These are phyloP conservation scores for Troides oblongomaculatus DNA, from an alignment of 2,888 invertebrate species.

Conservation along the genomic window DNA sequence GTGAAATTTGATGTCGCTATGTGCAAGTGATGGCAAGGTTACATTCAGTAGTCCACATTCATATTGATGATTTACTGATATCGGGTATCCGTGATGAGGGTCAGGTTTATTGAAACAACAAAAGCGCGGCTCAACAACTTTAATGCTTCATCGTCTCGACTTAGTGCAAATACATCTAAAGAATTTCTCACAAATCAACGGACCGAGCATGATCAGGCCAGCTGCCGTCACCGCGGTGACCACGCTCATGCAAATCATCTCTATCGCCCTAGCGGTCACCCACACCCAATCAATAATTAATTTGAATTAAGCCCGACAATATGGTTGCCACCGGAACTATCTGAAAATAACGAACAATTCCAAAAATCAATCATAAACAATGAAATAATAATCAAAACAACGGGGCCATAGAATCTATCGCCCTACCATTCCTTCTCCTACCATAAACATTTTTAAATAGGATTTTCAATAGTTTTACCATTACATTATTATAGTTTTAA, in stretches of 20 bases:
- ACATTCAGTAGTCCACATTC: too few species aligned
- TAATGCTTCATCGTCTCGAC: constrained; percentile 32
- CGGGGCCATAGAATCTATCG: too few species aligned
- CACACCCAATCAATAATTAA: neutral
- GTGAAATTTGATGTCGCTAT: too few species aligned
- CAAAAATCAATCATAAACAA: constrained; percentile 7
- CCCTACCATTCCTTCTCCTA: too few species aligned
- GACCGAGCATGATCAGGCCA: constrained; percentile 38
- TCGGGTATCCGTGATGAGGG: neutral
- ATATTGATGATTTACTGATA: too few species aligned
- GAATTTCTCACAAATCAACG: constrained; percentile 41
- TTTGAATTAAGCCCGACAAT: constrained; percentile 6
- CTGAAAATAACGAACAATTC: constrained; percentile 25
- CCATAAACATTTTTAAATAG: too few species aligned
- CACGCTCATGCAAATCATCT: constrained; percentile 41
- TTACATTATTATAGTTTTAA: too few species aligned
- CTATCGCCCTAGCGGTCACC: constrained; percentile 1
- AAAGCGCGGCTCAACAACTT: constrained; percentile 6
- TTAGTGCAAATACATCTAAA: constrained; percentile 36
- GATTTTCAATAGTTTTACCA: too few species aligned
- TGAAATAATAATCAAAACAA: too few species aligned
- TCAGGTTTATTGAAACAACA: constrained; percentile 17
- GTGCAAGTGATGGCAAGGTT: too few species aligned
- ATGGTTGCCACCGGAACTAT: constrained; percentile 16
- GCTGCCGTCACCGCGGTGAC: constrained; percentile 36